A percentile compares a stretch with the other conserved stretches of the same genome.
These are phyloP conservation scores for Chiloscyllium punctatum DNA, from an alignment of 2,797 vertebrate species.

Conservation along the genomic window DNA sequence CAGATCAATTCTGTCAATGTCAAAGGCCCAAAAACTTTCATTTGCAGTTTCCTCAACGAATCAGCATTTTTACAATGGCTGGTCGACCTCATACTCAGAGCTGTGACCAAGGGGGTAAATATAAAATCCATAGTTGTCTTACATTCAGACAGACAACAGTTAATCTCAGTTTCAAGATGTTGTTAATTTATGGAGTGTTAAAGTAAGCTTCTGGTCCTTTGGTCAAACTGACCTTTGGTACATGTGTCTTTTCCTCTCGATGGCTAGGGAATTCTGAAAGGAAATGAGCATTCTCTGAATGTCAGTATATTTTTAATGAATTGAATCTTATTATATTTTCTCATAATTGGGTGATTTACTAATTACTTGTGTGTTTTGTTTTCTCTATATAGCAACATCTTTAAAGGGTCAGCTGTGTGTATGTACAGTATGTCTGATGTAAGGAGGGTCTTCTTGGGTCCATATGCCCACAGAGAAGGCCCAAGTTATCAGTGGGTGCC, in stretches of 20 bases:
- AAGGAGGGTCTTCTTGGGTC: constrained; percentile 88
- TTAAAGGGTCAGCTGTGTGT: constrained; percentile 94
- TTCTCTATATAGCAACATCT: constrained; percentile 77
- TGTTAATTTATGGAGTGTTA: not conserved
- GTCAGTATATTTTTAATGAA: not conserved
- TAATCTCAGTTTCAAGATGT: not conserved
- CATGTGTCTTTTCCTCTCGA: not conserved
- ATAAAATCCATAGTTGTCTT: not conserved
- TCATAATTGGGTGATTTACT: constrained; percentile 36
- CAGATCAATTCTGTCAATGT: not conserved
- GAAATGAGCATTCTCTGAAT: too few relatives aligned
- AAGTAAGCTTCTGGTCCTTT: not conserved
- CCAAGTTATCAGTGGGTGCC: constrained; percentile 97
- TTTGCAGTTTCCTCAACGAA: not conserved
- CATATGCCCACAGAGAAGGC: constrained; percentile 91
- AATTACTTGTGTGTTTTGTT: constrained; percentile 38
- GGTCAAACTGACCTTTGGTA: not conserved
- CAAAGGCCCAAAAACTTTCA: not conserved
- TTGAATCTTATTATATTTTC: not conserved
- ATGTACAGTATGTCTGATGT: constrained; percentile 96
- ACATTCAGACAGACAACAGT: not conserved
- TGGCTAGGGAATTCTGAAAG: too few relatives aligned
- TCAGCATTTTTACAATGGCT: not conserved
- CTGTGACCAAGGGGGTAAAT: not conserved
- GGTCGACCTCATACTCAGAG: not conserved